Evolutionary conservation across 2,888 invertebrate genomes (phyloP).

Genomic region (Margaritifera margaritifera): DNA sequence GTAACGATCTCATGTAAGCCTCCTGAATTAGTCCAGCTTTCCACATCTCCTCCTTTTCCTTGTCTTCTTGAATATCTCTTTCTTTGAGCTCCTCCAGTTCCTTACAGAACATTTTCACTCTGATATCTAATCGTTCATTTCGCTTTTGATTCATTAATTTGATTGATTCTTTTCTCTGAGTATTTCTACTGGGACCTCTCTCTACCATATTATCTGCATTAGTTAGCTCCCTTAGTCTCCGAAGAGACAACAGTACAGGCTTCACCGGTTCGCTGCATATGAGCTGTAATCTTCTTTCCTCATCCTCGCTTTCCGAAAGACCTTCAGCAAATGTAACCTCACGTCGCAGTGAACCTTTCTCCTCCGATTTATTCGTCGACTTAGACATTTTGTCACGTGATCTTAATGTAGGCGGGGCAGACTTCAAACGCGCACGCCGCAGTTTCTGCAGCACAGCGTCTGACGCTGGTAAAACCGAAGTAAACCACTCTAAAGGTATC

Average conservation of each 20-base stretch:
- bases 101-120: slow-evolving; percentile 30
- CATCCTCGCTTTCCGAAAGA: slow-evolving; percentile 10
- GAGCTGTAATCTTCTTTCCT: slow-evolving; percentile 23
- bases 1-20: too few species aligned
- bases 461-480: slow-evolving; percentile 40
- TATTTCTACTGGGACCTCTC: slow-evolving; percentile 40
- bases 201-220: slow-evolving; percentile 39
- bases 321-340: slow-evolving; percentile 4
- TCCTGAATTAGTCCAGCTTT: background rate
- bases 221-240: slow-evolving; percentile 45
- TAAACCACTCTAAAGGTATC: slow-evolving; percentile 45
- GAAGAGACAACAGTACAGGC: slow-evolving; percentile 46
- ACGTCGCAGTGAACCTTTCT: slow-evolving; percentile 1
- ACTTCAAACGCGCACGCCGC: slow-evolving; percentile 27
- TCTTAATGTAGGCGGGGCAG: slow-evolving; percentile 28
- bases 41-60: slow-evolving; percentile 27
- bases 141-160: slow-evolving; percentile 16
- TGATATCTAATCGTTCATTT: slow-evolving; percentile 15
- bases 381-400: background rate
- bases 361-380: slow-evolving; percentile 2
- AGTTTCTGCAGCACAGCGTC: slow-evolving; percentile 43
- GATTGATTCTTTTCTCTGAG: slow-evolving; percentile 21
- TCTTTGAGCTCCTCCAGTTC: slow-evolving; percentile 24
- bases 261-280: slow-evolving; percentile 41
- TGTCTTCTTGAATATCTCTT: slow-evolving; percentile 14